Evolutionary conservation across 2,888 invertebrate genomes (phyloP).

Genomic region (Mythimna vitellina): DNA sequence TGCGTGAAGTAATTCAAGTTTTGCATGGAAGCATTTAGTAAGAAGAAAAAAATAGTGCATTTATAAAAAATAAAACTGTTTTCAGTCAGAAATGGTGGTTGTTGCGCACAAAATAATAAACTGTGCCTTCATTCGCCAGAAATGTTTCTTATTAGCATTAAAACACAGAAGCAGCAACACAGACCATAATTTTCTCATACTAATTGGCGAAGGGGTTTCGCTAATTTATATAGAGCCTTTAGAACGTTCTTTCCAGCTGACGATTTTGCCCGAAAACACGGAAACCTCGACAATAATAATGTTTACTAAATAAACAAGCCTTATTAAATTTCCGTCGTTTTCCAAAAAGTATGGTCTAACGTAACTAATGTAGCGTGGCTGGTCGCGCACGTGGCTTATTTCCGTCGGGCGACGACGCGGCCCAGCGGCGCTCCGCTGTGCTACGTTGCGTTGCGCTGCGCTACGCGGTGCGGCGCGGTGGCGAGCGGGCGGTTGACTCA

Average conservation of each 20-base stretch:
- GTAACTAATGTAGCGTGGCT: conserved; percentile 69
- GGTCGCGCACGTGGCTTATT: conserved; percentile 55
- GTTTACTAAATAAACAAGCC: conserved; percentile 66
- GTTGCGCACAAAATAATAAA: conserved; percentile 4
- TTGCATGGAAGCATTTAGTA: not conserved
- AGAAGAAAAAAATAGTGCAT: not conserved
- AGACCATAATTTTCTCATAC: conserved; percentile 40
- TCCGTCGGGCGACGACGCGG: conserved; percentile 28
- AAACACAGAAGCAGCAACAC: conserved; percentile 21
- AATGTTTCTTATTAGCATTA: conserved; percentile 23
- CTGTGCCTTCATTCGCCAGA: not conserved
- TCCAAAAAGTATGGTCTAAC: conserved; percentile 63
- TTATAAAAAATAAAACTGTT: not conserved
- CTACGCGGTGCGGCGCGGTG: conserved; percentile 39
- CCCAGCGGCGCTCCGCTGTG: conserved; percentile 33
- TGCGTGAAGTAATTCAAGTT: not conserved
- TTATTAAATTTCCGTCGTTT: conserved; percentile 67
- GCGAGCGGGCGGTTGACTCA: conserved; percentile 47
- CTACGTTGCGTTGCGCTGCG: conserved; percentile 26
- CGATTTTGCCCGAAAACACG: conserved; percentile 56
- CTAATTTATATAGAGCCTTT: conserved; percentile 53
- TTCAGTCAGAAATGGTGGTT: not conserved
- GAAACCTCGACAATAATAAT: conserved; percentile 61
- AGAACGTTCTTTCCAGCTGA: conserved; percentile 60
- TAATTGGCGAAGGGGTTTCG: conserved; percentile 52